Conservation (phyloP, 2,113 vertebrate genomes). For the Burhinus oedicnemus region DNA sequence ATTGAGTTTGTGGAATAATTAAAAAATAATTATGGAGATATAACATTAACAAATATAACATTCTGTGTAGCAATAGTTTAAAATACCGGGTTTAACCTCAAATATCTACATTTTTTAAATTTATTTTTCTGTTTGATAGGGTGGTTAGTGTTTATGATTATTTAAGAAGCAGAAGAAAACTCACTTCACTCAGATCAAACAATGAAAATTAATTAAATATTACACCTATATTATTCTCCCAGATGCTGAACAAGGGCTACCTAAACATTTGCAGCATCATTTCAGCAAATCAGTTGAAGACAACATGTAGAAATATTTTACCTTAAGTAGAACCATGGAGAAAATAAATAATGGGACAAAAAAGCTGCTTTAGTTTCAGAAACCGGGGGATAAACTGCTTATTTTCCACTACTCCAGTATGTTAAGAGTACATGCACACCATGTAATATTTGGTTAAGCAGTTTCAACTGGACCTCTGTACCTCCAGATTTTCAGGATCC, state of each 20-base stretch:
- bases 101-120: neutral
- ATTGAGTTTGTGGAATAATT: neutral
- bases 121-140: neutral
- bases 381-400: neutral
- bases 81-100: neutral
- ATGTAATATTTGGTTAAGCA: neutral
- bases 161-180: neutral
- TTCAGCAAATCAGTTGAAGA: neutral
- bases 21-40: neutral
- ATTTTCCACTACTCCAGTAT: neutral
- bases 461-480: neutral
- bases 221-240: neutral
- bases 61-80: neutral
- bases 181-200: neutral
- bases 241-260: neutral
- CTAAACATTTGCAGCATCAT: neutral
- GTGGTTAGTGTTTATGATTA: neutral
- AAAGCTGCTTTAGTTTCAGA: neutral
- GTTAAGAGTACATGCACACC: neutral
- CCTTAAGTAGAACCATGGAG: neutral
- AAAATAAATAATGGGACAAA: neutral
- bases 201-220: neutral
- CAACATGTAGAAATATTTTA: neutral
- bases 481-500: neutral
- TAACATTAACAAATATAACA: neutral